Conservation (phyloP, 2,888 invertebrate species). For the Cremastinae sp. region DNA sequence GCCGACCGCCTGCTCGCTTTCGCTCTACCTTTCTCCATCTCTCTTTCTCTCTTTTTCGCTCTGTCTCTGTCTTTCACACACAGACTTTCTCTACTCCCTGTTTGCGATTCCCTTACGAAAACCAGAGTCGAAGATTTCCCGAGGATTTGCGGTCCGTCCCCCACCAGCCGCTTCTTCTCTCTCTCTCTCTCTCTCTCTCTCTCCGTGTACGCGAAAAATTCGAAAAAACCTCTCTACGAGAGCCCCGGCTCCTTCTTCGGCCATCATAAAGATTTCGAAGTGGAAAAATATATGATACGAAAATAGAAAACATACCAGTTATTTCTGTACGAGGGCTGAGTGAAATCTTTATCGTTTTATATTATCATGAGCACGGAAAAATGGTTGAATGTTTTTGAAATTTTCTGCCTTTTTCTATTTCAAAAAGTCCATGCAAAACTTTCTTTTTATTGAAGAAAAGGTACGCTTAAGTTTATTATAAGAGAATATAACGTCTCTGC, state of each 20-base stretch:
- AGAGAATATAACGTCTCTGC: no score
- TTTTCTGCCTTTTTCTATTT: no score
- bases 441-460: no score
- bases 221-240: constrained; percentile 35
- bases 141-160: constrained; percentile 49
- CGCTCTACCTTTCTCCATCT: constrained; percentile 24
- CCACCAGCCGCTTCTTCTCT: neutral
- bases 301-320: constrained; percentile 17
- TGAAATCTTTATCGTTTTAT: constrained; percentile 6
- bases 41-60: constrained; percentile 33
- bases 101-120: constrained; percentile 57
- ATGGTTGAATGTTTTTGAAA: no score
- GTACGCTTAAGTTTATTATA: no score
- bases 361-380: neutral
- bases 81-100: constrained; percentile 21
- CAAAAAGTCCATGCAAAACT: no score
- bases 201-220: constrained; percentile 49
- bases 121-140: constrained; percentile 47
- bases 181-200: constrained; percentile 7
- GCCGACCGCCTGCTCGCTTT: constrained; percentile 63
- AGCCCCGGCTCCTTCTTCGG: neutral
- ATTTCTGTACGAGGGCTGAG: constrained; percentile 1
- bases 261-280: constrained; percentile 31
- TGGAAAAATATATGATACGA: constrained; percentile 19
- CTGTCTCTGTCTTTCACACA: constrained; percentile 35